Evolutionary conservation across 2,113 vertebrate genomes (phyloP).

Genomic region (Paramormyrops kingsleyae): DNA sequence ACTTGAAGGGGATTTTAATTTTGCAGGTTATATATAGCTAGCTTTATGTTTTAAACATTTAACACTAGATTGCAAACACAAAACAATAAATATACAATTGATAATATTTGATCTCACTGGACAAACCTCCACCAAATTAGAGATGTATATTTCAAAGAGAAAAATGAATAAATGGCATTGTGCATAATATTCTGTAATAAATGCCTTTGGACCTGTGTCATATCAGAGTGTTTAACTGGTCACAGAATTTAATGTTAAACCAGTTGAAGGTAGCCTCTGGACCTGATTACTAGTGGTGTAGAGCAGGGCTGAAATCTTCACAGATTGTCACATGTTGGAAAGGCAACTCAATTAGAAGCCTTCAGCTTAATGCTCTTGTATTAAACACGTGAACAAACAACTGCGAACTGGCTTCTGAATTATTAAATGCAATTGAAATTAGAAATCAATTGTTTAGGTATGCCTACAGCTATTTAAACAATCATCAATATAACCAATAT

Average conservation of each 20-base stretch:
- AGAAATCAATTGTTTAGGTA: neutral
- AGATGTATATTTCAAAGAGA: too few species aligned
- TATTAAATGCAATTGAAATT: neutral
- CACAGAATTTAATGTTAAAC: neutral
- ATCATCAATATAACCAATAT: neutral
- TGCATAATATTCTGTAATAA: too few species aligned
- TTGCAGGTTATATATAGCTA: neutral
- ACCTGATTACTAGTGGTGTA: neutral
- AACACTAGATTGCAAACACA: too few species aligned
- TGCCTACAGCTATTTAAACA: neutral
- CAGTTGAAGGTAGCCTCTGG: neutral
- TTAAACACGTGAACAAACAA: neutral
- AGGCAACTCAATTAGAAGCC: neutral
- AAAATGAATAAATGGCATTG: too few species aligned
- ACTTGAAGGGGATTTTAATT: neutral
- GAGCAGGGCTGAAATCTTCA: neutral
- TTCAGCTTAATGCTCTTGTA: neutral
- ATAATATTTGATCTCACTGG: too few species aligned
- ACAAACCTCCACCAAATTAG: too few species aligned
- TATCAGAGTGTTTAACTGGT: neutral
- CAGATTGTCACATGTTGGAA: neutral
- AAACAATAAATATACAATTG: too few species aligned
- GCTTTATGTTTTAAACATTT: neutral
- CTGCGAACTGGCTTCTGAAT: neutral
- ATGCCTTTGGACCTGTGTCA: too few species aligned